Percentiles rank a stretch among this genome's conserved stretches.
These are phyloP conservation scores for Psix sp. DNA, from an alignment of 1,140 invertebrate genomes.

Conservation along the genomic window DNA sequence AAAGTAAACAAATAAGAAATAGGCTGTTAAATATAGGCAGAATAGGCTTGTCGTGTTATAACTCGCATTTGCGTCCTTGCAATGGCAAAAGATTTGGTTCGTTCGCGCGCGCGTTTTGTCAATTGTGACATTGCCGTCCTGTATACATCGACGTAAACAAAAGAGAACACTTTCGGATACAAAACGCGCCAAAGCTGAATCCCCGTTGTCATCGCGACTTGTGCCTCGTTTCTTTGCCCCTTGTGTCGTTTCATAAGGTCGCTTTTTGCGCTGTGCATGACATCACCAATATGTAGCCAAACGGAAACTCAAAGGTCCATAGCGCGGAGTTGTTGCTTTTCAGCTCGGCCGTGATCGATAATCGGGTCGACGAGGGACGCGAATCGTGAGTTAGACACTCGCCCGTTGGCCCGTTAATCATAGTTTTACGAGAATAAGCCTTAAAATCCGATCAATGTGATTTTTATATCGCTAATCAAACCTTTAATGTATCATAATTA, in stretches of 20 bases:
- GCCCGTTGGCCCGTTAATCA: constrained; percentile 50
- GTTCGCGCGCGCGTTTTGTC: constrained; percentile 44
- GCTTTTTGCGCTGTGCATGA: constrained; percentile 33
- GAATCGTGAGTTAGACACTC: constrained; percentile 47
- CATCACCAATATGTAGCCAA: constrained; percentile 45
- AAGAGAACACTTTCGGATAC: constrained; percentile 26
- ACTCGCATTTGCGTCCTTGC: constrained; percentile 49
- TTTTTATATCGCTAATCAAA: constrained; percentile 63
- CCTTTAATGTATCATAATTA: constrained; percentile 50
- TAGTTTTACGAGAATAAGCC: constrained; percentile 53
- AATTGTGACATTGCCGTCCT: constrained; percentile 70
- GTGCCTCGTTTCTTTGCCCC: not conserved
- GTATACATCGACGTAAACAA: constrained; percentile 68
- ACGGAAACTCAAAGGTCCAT: constrained; percentile 55
- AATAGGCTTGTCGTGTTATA: constrained; percentile 25
- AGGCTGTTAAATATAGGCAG: no score
- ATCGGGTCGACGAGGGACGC: constrained; percentile 43
- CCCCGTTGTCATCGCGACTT: not conserved
- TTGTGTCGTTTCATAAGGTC: constrained; percentile 3
- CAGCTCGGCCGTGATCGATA: constrained; percentile 41
- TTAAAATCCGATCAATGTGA: constrained; percentile 61
- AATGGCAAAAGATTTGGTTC: constrained; percentile 41
- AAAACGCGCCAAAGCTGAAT: constrained; percentile 3
- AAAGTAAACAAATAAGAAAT: not conserved
- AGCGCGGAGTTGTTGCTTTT: constrained; percentile 43